Base-by-base conservation (phyloP, 2,888 invertebrate species). In the Meganola albula region DNA sequence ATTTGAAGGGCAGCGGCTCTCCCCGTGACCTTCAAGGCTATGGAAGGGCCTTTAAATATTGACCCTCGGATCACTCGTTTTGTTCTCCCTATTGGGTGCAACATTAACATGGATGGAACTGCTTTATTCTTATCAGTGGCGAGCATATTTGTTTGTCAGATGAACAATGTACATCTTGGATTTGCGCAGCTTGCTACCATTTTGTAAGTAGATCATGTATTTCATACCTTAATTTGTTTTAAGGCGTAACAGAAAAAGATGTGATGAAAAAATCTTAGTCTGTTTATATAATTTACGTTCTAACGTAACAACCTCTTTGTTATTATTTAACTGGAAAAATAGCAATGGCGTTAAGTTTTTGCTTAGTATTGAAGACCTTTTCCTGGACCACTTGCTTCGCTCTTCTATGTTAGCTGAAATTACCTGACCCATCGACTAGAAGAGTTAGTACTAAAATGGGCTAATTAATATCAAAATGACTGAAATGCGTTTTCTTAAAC, bases 21-120 rank as follows among this genome's bases (percentile, higher is more conserved):
- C 36, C 96, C 96, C 13, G 90, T 96, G 35, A 95, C 96, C 25
- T 93, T 96, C 82, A 90, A 92, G 38, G 91, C 93, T 57, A 91
- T 96, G 92, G 94, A 95, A 72, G 93, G 94, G 44, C 93, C 93
- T 34, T 88, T 95, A 40, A 90, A 91, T 43, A 87, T 96, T 43
- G 94, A 96, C 75, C 88, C 91, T 20, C 89, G 95, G 41, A 91
- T 97, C 53, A 93, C 94, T 0, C 89, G 94, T 46, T 97, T 97
- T 75, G 94, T 97, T 26, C 84, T 96, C 7, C 96, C 96, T 0
- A 94, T 96, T 49, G 96, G 96, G 3, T 95, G 95, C 66, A 96
- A 95, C 65, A 93, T 96, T 67, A 97, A 97, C 76, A 96, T 96
- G 95, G 94, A 96, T 56, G 95, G 95, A 2, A 95, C 95, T 0